A percentile compares a stretch with the other conserved stretches of the same genome.
phyloP scores from a whole-genome alignment of 2,797 vertebrate genomes.

The Peromyscus aztecus region DNA sequence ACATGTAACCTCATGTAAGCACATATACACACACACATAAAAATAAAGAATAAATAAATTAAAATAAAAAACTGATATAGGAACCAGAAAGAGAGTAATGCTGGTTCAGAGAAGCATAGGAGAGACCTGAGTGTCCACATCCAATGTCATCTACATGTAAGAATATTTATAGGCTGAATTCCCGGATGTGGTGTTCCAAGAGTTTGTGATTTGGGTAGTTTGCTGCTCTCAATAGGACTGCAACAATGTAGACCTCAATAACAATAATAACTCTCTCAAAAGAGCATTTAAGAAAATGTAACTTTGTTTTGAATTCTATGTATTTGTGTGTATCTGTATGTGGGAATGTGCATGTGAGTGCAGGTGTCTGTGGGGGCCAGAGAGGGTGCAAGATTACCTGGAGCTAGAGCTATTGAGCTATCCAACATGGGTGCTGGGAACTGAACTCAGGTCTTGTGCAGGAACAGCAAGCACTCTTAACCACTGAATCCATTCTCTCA shows the following conservation, averaged over 20 bases:
- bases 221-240: not conserved
- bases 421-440: not conserved
- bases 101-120: not conserved
- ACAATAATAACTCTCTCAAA: not conserved
- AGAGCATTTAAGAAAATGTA: not conserved
- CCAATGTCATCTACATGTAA: not conserved
- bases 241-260: not conserved
- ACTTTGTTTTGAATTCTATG: not conserved
- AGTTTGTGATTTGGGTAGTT: slow-evolving; percentile 2
- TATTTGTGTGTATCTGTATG: not conserved
- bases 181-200: not conserved
- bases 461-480: not conserved
- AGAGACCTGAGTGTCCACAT: not conserved
- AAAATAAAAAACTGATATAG: not conserved
- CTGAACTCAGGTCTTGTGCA: not conserved
- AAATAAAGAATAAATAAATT: not conserved
- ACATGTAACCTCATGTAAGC: not conserved
- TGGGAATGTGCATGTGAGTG: not conserved
- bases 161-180: not conserved
- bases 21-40: not conserved
- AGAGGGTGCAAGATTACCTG: not conserved
- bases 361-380: not conserved
- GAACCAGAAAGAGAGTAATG: not conserved
- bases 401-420: not conserved
- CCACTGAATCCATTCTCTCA: not conserved